Base-by-base conservation (phyloP, 2,888 invertebrate genomes). In the Litoditis marina region DNA sequence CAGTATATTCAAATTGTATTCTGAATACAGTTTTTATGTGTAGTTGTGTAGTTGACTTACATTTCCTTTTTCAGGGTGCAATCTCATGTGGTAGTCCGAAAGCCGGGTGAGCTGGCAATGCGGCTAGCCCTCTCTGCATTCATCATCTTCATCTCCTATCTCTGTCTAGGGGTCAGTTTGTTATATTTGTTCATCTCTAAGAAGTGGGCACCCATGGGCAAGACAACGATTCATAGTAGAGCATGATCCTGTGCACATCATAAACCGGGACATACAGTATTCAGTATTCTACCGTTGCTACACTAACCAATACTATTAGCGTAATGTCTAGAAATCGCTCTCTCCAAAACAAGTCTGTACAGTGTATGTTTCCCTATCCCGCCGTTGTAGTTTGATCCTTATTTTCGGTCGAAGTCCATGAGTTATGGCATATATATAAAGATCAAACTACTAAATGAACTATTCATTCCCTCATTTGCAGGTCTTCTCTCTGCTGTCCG, bases 91-190 rank as follows among this genome's bases (percentile, higher is more conserved):
- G 70, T 69, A 13, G 72, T 76, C 25, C 65, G 71, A 13, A 70
- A 71, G 49, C 73, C 76, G 2, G 72, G 71, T 25, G 71, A 76
- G 31, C 56, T 76, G 6, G 76, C 68, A 3, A 61, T 73, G 25
- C 69, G 76, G 1, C 63, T 76, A 0, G 76, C 74, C 6, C 63
- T 72, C n/a, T 70, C 72, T 8, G 76, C 76, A 19, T 76, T 76
- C 64, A 65, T 76, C 50, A 76, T 76, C 36, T 76, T 76, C 66
- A 61, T 71, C 47, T 72, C 64, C 46, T 76, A 76, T 42, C 66
- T 74, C 25, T 66, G 66, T 19, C 65, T 74, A 1, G 76, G 76
- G 42, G 64, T 65, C 11, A 42, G 52, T 66, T 51, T 28, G n/a
- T n/a, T n/a, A n/a, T n/a, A n/a, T n/a, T n/a, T n/a, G n/a, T n/a